Evolutionary conservation across 1,140 invertebrate species (phyloP).

Genomic region (Penaeus japonicus): DNA sequence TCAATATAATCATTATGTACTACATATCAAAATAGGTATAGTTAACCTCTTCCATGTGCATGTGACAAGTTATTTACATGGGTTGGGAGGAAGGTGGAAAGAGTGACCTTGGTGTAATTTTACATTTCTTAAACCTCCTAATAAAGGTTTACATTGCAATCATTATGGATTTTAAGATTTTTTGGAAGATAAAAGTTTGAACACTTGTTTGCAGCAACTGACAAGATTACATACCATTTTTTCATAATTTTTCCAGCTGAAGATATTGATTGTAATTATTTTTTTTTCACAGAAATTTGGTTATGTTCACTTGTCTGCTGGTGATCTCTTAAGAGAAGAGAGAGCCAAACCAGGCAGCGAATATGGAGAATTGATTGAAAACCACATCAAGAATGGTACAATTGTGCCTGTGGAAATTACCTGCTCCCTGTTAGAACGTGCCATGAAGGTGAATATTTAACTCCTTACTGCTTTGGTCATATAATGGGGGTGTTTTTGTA

Average conservation of each 20-base stretch:
- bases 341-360: slow-evolving; percentile 82
- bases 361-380: slow-evolving; percentile 92
- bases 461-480: not conserved
- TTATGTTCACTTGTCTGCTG: slow-evolving; percentile 97
- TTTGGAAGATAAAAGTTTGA: not conserved
- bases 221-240: not conserved
- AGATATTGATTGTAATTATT: too few species aligned
- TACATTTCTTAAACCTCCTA: too few species aligned
- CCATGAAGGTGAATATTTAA: slow-evolving; percentile 48
- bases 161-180: too few species aligned
- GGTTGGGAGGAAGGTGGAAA: too few species aligned
- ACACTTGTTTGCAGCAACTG: not conserved
- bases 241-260: too few species aligned
- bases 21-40: too few species aligned
- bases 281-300: slow-evolving; percentile 74
- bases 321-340: slow-evolving; percentile 94
- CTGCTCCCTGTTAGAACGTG: slow-evolving; percentile 85
- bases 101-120: too few species aligned
- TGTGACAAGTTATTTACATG: too few species aligned
- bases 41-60: too few species aligned
- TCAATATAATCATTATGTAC: too few species aligned
- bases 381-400: slow-evolving; percentile 89
- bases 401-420: slow-evolving; percentile 99
- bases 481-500: not conserved
- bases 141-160: too few species aligned